A percentile compares a stretch with the other conserved stretches of the same genome.
phyloP scores from a whole-genome alignment of 2,888 invertebrate species.

The Julus scanicus region DNA sequence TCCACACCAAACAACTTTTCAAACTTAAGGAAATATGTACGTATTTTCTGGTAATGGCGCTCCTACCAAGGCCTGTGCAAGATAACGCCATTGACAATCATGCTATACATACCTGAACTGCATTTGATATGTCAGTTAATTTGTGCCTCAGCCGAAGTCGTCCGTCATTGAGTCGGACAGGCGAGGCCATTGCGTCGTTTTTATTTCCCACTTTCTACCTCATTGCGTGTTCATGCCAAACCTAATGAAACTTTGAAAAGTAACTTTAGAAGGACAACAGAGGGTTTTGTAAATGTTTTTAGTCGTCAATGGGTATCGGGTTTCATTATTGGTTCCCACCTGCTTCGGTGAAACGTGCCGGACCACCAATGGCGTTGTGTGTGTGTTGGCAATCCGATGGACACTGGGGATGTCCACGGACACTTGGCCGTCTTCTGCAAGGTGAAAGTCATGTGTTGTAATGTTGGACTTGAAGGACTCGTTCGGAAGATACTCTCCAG shows the following conservation, averaged over 20 bases:
- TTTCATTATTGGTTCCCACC: slow-evolving; percentile 30
- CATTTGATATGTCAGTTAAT: not conserved
- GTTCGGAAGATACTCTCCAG: too few relatives aligned
- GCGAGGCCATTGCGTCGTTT: not conserved
- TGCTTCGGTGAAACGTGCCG: not conserved
- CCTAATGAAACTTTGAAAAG: not conserved
- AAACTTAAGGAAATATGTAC: too few relatives aligned
- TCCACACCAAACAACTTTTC: too few relatives aligned
- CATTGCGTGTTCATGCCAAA: slow-evolving; percentile 9
- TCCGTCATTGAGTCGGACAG: slow-evolving; percentile 1
- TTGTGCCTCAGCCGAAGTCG: slow-evolving; percentile 7
- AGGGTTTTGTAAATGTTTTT: not conserved
- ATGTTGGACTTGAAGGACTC: too few relatives aligned
- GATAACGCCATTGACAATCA: too few relatives aligned
- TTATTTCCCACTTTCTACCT: not conserved
- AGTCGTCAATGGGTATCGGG: slow-evolving; percentile 22
- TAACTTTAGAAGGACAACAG: slow-evolving; percentile 1
- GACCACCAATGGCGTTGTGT: not conserved
- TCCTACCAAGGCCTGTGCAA: too few relatives aligned
- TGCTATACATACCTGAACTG: not conserved
- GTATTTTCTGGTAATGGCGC: too few relatives aligned
- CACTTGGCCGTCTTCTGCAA: too few relatives aligned
- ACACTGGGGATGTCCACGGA: not conserved
- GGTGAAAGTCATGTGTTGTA: too few relatives aligned
- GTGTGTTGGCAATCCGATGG: not conserved